Conservation (phyloP, 2,797 vertebrate genomes). For the Agapornis canus region DNA sequence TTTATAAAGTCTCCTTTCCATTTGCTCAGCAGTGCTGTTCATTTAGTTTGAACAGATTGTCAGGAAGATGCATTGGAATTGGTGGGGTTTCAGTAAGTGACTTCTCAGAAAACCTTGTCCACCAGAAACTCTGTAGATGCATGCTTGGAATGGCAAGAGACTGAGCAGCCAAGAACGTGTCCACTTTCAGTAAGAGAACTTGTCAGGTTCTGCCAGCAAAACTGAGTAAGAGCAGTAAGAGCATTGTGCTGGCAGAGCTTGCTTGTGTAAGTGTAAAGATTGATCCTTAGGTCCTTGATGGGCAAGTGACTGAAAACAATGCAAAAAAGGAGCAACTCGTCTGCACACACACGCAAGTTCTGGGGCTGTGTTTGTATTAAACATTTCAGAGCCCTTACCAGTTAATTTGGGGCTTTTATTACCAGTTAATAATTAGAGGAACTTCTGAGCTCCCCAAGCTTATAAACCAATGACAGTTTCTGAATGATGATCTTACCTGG, state of each 20-base stretch:
- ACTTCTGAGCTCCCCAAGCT: not conserved
- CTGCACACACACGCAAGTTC: fast-evolving
- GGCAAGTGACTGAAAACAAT: not conserved
- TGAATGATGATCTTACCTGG: not conserved
- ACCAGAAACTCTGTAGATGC: not conserved
- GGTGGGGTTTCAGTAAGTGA: not conserved
- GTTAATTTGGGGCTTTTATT: not conserved
- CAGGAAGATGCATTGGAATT: not conserved
- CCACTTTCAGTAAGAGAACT: not conserved
- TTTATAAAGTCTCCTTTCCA: not conserved
- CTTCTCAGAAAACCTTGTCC: not conserved
- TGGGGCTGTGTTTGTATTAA: not conserved
- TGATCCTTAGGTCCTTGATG: not conserved
- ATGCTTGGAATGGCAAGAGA: not conserved
- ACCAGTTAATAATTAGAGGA: not conserved
- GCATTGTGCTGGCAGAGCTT: not conserved
- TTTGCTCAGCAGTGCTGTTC: not conserved
- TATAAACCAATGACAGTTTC: not conserved
- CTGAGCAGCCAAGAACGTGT: not conserved
- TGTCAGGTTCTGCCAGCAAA: not conserved
- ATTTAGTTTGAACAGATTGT: not conserved
- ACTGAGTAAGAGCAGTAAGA: not conserved
- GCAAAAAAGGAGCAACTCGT: not conserved
- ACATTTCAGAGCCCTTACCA: not conserved
- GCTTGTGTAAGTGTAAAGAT: not conserved